phyloP scores from a whole-genome alignment of 2,113 vertebrate species.

The Climacteris rufus region DNA sequence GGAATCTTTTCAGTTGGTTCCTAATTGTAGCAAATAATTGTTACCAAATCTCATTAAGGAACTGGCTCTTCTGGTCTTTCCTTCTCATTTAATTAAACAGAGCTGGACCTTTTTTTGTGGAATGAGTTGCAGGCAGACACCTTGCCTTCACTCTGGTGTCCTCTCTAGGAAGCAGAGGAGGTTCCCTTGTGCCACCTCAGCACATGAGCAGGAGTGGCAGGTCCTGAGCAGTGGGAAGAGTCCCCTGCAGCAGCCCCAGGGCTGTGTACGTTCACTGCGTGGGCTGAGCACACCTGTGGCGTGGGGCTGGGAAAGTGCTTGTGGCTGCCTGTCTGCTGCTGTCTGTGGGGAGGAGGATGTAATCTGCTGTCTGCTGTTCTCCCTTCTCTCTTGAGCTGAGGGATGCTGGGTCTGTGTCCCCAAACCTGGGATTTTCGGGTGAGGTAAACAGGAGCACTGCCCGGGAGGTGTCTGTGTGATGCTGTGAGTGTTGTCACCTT shows the following conservation, averaged over 20 bases:
- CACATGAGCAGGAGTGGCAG: accelerated
- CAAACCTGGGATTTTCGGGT: background rate
- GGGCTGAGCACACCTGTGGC: background rate
- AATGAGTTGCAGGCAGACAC: background rate
- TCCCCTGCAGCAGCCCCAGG: background rate
- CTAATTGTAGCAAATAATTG: background rate
- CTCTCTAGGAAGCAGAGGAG: background rate
- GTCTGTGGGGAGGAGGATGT: accelerated
- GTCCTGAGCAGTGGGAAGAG: background rate
- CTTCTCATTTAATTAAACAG: background rate
- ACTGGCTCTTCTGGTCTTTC: background rate
- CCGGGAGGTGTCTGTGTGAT: background rate
- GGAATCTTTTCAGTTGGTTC: background rate
- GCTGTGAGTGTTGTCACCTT: background rate
- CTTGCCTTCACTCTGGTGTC: background rate
- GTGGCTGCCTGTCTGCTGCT: background rate
- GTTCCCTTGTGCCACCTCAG: background rate
- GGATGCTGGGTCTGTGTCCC: background rate
- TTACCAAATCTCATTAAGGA: conserved; percentile 18
- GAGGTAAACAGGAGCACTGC: background rate
- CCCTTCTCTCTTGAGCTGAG: too few relatives aligned
- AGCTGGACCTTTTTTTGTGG: background rate
- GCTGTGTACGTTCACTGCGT: accelerated
- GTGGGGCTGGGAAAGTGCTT: background rate
- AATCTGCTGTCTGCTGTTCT: background rate